A percentile compares a stretch with the other conserved stretches of the same genome.
These are phyloP conservation scores for Mastigias papua DNA, from an alignment of 30 jellyfish, hydroid and myxozoan species.

Conservation along the genomic window DNA sequence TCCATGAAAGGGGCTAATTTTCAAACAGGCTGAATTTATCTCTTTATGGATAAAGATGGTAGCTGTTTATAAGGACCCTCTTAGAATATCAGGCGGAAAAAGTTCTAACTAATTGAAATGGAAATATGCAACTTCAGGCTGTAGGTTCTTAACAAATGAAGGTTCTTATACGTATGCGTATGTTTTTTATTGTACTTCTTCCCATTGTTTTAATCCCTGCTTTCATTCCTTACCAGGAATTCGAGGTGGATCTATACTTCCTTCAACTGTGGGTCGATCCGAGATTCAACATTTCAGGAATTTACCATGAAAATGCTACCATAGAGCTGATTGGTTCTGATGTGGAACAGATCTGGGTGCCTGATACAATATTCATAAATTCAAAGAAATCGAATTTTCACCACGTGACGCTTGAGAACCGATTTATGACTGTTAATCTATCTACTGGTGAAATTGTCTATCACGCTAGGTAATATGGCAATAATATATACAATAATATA, in stretches of 20 bases:
- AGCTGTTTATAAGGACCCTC: too few species aligned
- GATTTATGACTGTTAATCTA: conserved; percentile 84
- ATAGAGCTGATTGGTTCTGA: conserved; percentile 88
- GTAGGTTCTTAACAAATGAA: too few species aligned
- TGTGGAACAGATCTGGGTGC: conserved; percentile 93
- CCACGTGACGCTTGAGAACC: conserved; percentile 89
- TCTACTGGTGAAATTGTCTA: conserved; percentile 82
- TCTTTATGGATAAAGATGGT: too few species aligned
- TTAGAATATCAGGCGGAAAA: too few species aligned
- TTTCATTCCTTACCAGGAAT: conserved; percentile 63
- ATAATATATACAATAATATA: too few species aligned
- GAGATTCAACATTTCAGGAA: conserved; percentile 71
- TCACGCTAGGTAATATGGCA: conserved; percentile 93
- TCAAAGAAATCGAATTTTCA: conserved; percentile 89
- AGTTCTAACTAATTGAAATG: too few species aligned
- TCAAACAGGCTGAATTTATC: too few species aligned
- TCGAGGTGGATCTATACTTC: conserved; percentile 87
- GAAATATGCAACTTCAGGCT: too few species aligned
- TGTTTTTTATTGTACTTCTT: not conserved
- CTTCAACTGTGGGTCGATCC: conserved; percentile 97
- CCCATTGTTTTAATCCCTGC: not conserved
- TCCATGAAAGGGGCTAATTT: too few species aligned
- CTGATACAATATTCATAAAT: conserved; percentile 96
- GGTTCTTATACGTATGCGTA: too few species aligned
- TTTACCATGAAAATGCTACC: conserved; percentile 62